phyloP scores from a whole-genome alignment of 2,797 vertebrate species.

The Paratrypauchen microcephalus region DNA sequence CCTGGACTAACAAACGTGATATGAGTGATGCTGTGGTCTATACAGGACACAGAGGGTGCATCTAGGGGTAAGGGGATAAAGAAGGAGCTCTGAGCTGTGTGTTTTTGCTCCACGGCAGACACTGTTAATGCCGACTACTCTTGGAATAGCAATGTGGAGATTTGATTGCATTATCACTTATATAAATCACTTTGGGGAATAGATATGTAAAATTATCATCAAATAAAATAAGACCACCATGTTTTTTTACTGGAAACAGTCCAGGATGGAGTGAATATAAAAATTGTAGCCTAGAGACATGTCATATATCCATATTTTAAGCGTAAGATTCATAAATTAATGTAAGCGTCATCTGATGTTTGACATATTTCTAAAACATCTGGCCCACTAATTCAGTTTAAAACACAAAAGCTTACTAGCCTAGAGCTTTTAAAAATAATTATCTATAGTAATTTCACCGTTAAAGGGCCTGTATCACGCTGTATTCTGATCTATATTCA shows the following conservation, averaged over 20 bases:
- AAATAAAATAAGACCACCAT: too few species aligned
- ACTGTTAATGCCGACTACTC: constrained; percentile 49
- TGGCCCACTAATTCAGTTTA: not conserved
- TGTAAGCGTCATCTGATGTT: not conserved
- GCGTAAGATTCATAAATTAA: not conserved
- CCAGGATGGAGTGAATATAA: not conserved
- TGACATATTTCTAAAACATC: not conserved
- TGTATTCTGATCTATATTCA: too few species aligned
- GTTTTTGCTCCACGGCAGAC: constrained; percentile 46
- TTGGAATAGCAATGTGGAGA: constrained; percentile 43
- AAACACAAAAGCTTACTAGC: not conserved
- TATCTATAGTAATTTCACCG: too few species aligned
- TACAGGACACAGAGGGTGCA: constrained; percentile 42
- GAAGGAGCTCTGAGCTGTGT: constrained; percentile 19
- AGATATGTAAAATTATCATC: too few species aligned
- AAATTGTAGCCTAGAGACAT: not conserved
- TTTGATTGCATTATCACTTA: constrained; percentile 63
- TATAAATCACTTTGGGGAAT: constrained; percentile 17
- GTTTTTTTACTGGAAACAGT: not conserved
- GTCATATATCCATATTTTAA: not conserved
- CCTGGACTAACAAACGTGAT: constrained; percentile 51
- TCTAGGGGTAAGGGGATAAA: constrained; percentile 59
- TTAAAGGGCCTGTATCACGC: too few species aligned
- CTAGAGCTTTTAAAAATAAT: not conserved
- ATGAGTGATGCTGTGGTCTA: constrained; percentile 60